phyloP scores from a whole-genome alignment of 2,797 vertebrate species.

The Avahi laniger region DNA sequence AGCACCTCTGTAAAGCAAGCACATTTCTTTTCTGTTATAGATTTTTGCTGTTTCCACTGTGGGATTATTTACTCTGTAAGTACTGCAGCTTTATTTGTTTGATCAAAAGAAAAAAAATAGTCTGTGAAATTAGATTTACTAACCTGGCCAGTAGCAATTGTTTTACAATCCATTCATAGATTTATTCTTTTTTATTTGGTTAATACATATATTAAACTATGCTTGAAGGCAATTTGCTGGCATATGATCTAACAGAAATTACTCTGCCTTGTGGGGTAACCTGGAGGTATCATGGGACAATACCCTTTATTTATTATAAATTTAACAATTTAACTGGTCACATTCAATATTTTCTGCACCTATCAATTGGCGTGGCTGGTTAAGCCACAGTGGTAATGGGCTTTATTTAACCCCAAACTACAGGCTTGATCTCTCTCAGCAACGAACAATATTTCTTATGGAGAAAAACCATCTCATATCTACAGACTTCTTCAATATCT shows the following conservation, averaged over 20 bases:
- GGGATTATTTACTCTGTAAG: not conserved
- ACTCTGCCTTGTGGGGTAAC: not conserved
- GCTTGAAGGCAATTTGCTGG: slow-evolving; percentile 23
- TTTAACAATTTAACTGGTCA: not conserved
- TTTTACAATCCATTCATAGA: not conserved
- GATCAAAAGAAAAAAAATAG: not conserved
- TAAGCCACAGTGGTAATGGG: not conserved
- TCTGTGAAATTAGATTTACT: not conserved
- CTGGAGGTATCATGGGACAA: not conserved
- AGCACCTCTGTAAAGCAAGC: not conserved
- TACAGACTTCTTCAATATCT: not conserved
- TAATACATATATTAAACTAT: not conserved
- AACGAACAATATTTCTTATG: not conserved
- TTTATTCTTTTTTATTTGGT: slow-evolving; percentile 16
- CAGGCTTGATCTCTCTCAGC: not conserved
- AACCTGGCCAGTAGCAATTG: not conserved
- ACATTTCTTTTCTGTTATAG: not conserved
- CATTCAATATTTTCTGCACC: not conserved
- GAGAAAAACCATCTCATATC: not conserved
- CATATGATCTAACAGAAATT: not conserved
- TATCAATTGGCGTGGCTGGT: not conserved
- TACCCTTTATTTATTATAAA: not conserved
- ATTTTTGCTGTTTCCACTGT: not conserved
- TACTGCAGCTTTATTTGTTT: not conserved
- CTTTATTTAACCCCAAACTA: not conserved